A percentile compares a stretch with the other conserved stretches of the same genome.
Evolutionary conservation across 2,888 invertebrate genomes (phyloP).

Genomic region (Sisyra nigra): DNA sequence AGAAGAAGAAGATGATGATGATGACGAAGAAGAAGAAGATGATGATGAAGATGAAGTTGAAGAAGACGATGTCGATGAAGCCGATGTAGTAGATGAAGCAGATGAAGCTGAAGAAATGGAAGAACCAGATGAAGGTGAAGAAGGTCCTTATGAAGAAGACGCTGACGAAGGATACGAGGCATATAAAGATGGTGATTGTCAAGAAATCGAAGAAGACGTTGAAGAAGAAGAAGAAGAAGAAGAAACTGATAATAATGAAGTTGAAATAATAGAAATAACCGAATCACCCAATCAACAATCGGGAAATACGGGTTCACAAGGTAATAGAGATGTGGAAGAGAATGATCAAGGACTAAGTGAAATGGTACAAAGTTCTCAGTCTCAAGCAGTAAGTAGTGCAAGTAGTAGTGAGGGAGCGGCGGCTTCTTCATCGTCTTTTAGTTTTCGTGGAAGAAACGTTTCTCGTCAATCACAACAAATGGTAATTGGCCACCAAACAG

Average conservation of each 20-base stretch:
- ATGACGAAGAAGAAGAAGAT: constrained; percentile 29
- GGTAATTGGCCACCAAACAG: constrained; percentile 17
- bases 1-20: constrained; percentile 29
- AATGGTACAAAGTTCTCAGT: constrained; percentile 25
- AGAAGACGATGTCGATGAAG: constrained; percentile 25
- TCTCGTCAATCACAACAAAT: constrained; percentile 32
- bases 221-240: constrained; percentile 26
- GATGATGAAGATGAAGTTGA: constrained; percentile 26
- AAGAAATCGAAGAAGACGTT: constrained; percentile 21
- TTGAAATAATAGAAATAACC: constrained; percentile 32
- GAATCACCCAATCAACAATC: no score
- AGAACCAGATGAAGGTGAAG: constrained; percentile 15
- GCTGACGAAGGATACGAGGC: constrained; percentile 33
- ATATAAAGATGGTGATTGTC: constrained; percentile 19
- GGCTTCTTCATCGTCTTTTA: constrained; percentile 28
- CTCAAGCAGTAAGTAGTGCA: constrained; percentile 54
- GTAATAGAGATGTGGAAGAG: neutral
- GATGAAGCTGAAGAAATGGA: constrained; percentile 37
- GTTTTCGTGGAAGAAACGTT: constrained; percentile 32
- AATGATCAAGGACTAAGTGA: neutral
- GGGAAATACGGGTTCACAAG: constrained; percentile 25
- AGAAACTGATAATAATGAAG: constrained; percentile 44
- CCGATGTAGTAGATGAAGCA: constrained; percentile 32
- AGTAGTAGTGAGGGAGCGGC: constrained; percentile 34
- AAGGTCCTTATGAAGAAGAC: constrained; percentile 39